Evolutionary conservation across 92 coral and sea anemone species (phyloP).

Genomic region (Micromussa lordhowensis): DNA sequence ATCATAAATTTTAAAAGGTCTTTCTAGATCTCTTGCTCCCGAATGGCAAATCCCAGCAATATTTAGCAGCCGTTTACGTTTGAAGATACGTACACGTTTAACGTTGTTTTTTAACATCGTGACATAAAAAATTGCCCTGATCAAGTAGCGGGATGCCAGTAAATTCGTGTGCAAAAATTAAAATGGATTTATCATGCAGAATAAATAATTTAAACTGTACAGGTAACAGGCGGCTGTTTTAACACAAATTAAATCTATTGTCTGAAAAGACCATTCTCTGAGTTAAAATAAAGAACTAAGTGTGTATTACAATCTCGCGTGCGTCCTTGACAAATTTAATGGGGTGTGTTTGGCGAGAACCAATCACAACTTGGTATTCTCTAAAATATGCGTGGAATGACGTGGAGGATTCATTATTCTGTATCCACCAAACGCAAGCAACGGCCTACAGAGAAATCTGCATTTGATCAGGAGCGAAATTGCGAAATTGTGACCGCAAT

Average conservation of each 20-base stretch:
- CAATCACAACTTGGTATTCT: conserved; percentile 52
- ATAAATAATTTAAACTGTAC: conserved; percentile 3
- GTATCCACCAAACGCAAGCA: conserved; percentile 50
- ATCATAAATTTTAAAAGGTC: neutral
- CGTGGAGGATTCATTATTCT: conserved; percentile 82
- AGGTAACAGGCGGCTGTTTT: neutral
- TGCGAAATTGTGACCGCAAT: neutral
- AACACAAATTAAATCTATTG: neutral
- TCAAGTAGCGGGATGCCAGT: neutral
- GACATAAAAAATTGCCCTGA: neutral
- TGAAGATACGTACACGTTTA: neutral
- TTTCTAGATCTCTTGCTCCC: neutral
- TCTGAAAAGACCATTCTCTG: neutral
- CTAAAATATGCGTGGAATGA: conserved; percentile 86
- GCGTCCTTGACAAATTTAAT: neutral
- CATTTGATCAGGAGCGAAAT: conserved; percentile 52
- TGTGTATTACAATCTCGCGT: conserved; percentile 3
- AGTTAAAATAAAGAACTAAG: neutral
- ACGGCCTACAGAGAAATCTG: conserved; percentile 66
- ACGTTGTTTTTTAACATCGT: neutral
- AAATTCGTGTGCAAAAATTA: neutral
- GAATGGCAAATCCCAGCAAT: neutral
- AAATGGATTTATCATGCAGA: neutral
- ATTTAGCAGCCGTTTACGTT: neutral
- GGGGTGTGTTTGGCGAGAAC: conserved; percentile 49